phyloP scores from a whole-genome alignment of 2,888 invertebrate genomes.

The Eucriotettix oculatus region DNA sequence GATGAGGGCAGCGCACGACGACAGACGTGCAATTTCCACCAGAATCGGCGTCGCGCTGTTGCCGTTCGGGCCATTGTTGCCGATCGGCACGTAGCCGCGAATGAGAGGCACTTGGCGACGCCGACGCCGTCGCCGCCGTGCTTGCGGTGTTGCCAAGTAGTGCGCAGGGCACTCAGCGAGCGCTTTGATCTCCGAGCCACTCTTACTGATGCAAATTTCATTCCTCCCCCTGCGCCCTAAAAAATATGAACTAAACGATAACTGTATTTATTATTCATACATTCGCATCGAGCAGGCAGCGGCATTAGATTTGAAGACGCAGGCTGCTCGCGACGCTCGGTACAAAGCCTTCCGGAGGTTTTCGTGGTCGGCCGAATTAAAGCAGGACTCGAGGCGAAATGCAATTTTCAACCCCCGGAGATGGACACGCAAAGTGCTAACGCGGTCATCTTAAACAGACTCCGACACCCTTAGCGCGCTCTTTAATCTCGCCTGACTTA shows the following conservation, averaged over 20 bases:
- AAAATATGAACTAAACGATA: slow-evolving; percentile 46
- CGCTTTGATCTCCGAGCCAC: slow-evolving; percentile 32
- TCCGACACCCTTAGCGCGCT: too few species aligned
- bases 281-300: slow-evolving; percentile 5
- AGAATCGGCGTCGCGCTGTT: too few species aligned
- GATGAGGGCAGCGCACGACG: too few species aligned
- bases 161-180: background rate
- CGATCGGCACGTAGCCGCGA: too few species aligned
- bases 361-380: slow-evolving; percentile 2
- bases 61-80: too few species aligned
- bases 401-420: background rate
- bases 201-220: slow-evolving; percentile 35
- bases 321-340: background rate
- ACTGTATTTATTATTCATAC: slow-evolving; percentile 44
- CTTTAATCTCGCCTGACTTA: too few species aligned
- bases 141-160: background rate
- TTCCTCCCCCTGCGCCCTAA: slow-evolving; percentile 26
- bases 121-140: background rate
- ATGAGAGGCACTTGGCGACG: too few species aligned
- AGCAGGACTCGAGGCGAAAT: background rate
- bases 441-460: background rate
- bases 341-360: slow-evolving; percentile 8
- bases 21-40: too few species aligned
- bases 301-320: slow-evolving; percentile 13
- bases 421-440: background rate